Evolutionary conservation across 1,140 invertebrate species (phyloP).

Genomic region (Drosophila sproati): DNA sequence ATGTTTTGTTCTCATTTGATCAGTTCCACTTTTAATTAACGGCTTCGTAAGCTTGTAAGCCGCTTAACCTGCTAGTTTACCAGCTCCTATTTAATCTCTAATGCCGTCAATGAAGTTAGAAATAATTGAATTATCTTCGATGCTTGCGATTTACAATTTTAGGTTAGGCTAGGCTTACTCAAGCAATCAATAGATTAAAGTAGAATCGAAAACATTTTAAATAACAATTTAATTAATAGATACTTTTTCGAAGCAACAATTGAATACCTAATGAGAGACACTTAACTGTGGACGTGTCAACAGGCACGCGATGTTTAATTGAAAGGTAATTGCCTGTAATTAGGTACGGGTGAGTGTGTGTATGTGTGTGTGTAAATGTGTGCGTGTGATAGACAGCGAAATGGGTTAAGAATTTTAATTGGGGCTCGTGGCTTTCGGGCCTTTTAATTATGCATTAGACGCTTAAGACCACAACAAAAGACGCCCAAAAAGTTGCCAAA

Average conservation of each 20-base stretch:
- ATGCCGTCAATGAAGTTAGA: neutral
- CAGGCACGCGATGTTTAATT: constrained; percentile 70
- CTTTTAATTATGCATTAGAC: constrained; percentile 75
- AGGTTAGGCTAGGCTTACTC: too few relatives aligned
- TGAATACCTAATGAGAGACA: constrained; percentile 1
- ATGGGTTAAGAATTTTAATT: constrained; percentile 72
- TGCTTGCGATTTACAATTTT: too few relatives aligned
- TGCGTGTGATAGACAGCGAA: constrained; percentile 39
- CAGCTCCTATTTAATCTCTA: too few relatives aligned
- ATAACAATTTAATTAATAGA: constrained; percentile 1
- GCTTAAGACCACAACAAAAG: constrained; percentile 41
- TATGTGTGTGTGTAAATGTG: constrained; percentile 46
- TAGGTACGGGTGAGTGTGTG: constrained; percentile 56
- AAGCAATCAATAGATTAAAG: neutral
- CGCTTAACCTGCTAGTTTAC: neutral
- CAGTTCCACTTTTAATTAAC: too few relatives aligned
- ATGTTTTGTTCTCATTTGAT: too few relatives aligned
- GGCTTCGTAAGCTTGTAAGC: neutral
- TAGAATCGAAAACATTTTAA: neutral
- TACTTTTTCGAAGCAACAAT: constrained; percentile 6
- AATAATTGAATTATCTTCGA: neutral
- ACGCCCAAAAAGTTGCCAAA: constrained; percentile 39
- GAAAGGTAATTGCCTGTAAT: constrained; percentile 79
- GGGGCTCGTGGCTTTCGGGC: constrained; percentile 29
- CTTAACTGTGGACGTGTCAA: constrained; percentile 36